Evolutionary conservation across 2,797 vertebrate genomes (phyloP).

Genomic region (Serranus cabrilla): DNA sequence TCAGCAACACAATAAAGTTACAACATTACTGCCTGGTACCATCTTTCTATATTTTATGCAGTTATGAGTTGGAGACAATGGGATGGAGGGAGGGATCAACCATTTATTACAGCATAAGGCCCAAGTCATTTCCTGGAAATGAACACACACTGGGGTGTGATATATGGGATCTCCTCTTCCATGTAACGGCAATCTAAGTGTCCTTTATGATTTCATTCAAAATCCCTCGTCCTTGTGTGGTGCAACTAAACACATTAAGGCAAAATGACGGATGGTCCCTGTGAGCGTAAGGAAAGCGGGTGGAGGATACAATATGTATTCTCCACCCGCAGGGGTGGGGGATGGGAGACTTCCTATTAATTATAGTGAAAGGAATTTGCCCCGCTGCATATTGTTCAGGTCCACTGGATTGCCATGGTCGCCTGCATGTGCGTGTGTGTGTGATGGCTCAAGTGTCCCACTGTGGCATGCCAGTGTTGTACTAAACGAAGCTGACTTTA

Average conservation of each 20-base stretch:
- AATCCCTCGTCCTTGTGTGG: conserved; percentile 76
- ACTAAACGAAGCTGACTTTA: conserved; percentile 86
- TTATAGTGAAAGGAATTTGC: conserved; percentile 75
- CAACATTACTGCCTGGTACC: conserved; percentile 41
- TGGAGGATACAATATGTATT: conserved; percentile 63
- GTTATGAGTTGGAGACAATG: conserved; percentile 65
- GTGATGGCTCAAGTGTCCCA: conserved; percentile 65
- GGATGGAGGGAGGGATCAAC: conserved; percentile 64
- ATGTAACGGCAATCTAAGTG: conserved; percentile 82
- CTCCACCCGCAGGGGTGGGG: conserved; percentile 42
- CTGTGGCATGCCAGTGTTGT: conserved; percentile 67
- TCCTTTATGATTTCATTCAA: conserved; percentile 83
- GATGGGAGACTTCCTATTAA: conserved; percentile 76
- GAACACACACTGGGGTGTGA: conserved; percentile 76
- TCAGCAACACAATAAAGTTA: conserved; percentile 56
- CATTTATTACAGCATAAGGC: conserved; percentile 75
- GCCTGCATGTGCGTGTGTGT: conserved; percentile 51
- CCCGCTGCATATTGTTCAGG: conserved; percentile 70
- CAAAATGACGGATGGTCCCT: conserved; percentile 75
- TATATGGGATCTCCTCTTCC: conserved; percentile 76
- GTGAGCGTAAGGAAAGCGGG: conserved; percentile 56
- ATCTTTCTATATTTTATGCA: conserved; percentile 39
- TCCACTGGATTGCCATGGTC: conserved; percentile 61
- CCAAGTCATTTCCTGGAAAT: conserved; percentile 77
- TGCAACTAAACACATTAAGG: conserved; percentile 79